phyloP scores from a whole-genome alignment of 2,888 invertebrate genomes.

The Cryptosula pallasiana region DNA sequence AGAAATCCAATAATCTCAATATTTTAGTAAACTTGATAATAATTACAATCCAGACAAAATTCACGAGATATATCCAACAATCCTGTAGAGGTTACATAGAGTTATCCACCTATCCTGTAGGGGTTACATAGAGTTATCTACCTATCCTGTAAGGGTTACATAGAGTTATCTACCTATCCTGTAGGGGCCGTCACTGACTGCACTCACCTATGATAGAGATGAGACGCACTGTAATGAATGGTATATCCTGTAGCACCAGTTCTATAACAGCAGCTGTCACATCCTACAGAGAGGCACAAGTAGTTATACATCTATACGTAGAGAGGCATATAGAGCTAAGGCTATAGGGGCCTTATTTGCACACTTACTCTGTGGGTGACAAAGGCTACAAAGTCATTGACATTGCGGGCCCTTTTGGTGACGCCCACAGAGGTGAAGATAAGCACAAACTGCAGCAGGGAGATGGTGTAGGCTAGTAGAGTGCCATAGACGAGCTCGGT shows the following conservation, averaged over 20 bases:
- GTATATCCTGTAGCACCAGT: slow-evolving; percentile 29
- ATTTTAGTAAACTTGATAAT: too few species aligned
- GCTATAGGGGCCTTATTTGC: too few species aligned
- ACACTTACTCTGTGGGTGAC: slow-evolving; percentile 19
- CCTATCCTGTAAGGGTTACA: too few species aligned
- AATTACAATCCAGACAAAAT: too few species aligned
- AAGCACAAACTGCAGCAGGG: slow-evolving; percentile 44
- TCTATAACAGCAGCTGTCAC: slow-evolving; percentile 24
- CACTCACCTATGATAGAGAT: slow-evolving; percentile 26
- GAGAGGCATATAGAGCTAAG: background rate
- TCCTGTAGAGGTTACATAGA: too few species aligned
- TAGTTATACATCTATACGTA: too few species aligned
- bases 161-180: too few species aligned
- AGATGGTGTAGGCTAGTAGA: slow-evolving; percentile 43
- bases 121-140: too few species aligned
- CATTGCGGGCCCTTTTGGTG: slow-evolving; percentile 19
- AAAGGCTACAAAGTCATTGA: background rate
- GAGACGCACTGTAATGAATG: slow-evolving; percentile 28
- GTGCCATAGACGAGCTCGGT: slow-evolving; percentile 40
- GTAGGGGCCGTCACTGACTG: too few species aligned
- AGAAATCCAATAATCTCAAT: too few species aligned
- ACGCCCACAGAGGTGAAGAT: slow-evolving; percentile 32
- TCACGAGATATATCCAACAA: too few species aligned
- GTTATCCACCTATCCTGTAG: too few species aligned
- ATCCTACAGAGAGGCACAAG: background rate